A percentile compares a stretch with the other conserved stretches of the same genome.
phyloP scores from a whole-genome alignment of 2,113 vertebrate genomes.

The Romanogobio albipinnatus region DNA sequence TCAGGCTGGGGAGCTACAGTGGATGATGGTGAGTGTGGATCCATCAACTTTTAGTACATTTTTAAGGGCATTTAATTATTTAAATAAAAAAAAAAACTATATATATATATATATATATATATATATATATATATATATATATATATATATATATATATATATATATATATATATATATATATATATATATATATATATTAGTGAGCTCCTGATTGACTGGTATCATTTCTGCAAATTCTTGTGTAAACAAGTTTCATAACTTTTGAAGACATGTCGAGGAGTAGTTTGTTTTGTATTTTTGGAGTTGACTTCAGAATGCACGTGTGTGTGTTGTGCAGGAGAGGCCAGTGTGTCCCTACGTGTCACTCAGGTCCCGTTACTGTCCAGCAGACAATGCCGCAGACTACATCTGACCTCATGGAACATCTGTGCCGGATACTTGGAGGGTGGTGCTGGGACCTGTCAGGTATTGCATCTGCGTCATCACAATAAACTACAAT shows the following conservation, averaged over 20 bases:
- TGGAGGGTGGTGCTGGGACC: constrained; percentile 81
- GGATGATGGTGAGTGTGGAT: constrained; percentile 50
- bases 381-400: constrained; percentile 81
- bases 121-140: no score
- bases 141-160: no score
- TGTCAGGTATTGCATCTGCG: constrained; percentile 79
- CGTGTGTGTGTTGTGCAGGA: constrained; percentile 51
- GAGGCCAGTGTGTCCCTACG: constrained; percentile 71
- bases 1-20: constrained; percentile 65
- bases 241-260: not conserved
- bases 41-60: not conserved
- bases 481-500: not conserved
- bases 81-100: no score
- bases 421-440: constrained; percentile 84
- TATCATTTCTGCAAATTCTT: not conserved
- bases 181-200: no score
- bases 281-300: constrained; percentile 1
- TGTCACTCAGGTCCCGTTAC: constrained; percentile 79
- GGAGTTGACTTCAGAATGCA: not conserved
- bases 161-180: no score
- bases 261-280: not conserved
- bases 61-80: not conserved
- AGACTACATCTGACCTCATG: constrained; percentile 78
- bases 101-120: no score
- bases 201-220: not conserved